Base-by-base conservation (phyloP, 2,113 vertebrate genomes). In the Hirundichthys speculiger region DNA sequence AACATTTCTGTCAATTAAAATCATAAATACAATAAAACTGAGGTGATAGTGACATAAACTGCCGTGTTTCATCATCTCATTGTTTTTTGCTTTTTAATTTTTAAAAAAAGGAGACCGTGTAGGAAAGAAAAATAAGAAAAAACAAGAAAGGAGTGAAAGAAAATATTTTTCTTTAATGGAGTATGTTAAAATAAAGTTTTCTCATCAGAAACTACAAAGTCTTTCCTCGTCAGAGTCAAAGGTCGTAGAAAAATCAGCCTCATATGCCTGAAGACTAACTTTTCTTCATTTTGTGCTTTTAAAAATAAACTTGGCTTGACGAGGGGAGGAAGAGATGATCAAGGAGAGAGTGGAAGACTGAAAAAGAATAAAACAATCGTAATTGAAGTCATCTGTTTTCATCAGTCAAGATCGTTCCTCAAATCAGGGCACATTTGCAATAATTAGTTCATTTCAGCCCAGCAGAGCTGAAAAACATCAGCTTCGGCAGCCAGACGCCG, bases 401-500 rank as follows among this genome's bases (percentile, higher is more conserved):
- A 39, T 67, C 52, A 54, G 38, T 68, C 58, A 42, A 21, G 5
- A 34, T 57, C 20, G 10, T 67, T 80, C 53, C 22, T 74, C 52
- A 49, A 38, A 50, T 39, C 9, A 7, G 2, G 15, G 27, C 61
- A 0, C 1, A 0, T 18, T 4, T 14, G 5, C 13, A 7, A 9
- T 67, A 40, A 70, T 64, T 66, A 55, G 64, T 77, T 22, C 15
- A 13, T 12, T 24, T 7, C 55, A 6, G 20, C 25, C 0, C 22
- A 27, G 61, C 52, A 30, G 46, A 55, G 55, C 19, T 15, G 53
- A 69, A 51, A 18, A 30, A 21, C 24, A 9, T 39, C 16, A 1
- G 9, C 16, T 19, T 24, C 34, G 51, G 4, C 13, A 41, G 41
- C 66, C 43, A 20, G 43, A 63, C 19, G 13, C 65, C 30, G 56